Conservation (phyloP, 2,888 invertebrate genomes). For the Parnassius apollo region DNA sequence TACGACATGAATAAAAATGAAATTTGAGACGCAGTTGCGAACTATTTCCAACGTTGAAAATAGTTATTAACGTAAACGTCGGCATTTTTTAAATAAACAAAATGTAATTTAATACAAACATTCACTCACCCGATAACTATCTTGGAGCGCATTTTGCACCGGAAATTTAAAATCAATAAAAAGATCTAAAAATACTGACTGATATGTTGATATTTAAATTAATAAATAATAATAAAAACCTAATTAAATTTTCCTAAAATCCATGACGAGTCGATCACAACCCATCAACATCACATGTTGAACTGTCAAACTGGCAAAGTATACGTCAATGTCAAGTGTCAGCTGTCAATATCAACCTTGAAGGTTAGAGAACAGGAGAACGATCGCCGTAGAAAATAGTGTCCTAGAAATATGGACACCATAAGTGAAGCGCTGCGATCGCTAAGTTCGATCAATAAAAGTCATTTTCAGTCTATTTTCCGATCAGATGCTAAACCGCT, state of each 20-base stretch:
- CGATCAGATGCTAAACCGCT: too few species aligned
- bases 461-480: too few species aligned
- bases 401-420: too few species aligned
- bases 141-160: constrained; percentile 32
- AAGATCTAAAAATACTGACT: constrained; percentile 27
- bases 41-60: constrained; percentile 1
- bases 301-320: constrained; percentile 10
- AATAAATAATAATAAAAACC: constrained; percentile 12
- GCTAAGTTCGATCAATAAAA: too few species aligned
- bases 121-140: constrained; percentile 35
- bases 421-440: too few species aligned
- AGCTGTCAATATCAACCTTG: too few species aligned
- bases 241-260: neutral
- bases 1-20: too few species aligned
- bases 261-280: constrained; percentile 3
- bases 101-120: constrained; percentile 9
- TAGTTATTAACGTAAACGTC: constrained; percentile 2
- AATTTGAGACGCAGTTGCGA: too few species aligned
- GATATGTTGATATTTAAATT: constrained; percentile 15
- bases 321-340: too few species aligned
- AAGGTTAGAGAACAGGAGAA: too few species aligned
- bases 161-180: constrained; percentile 5
- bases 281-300: constrained; percentile 20
- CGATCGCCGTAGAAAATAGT: too few species aligned
- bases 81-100: constrained; percentile 20